Conservation (phyloP, 2,888 invertebrate genomes). For the Escarpia spicata region DNA sequence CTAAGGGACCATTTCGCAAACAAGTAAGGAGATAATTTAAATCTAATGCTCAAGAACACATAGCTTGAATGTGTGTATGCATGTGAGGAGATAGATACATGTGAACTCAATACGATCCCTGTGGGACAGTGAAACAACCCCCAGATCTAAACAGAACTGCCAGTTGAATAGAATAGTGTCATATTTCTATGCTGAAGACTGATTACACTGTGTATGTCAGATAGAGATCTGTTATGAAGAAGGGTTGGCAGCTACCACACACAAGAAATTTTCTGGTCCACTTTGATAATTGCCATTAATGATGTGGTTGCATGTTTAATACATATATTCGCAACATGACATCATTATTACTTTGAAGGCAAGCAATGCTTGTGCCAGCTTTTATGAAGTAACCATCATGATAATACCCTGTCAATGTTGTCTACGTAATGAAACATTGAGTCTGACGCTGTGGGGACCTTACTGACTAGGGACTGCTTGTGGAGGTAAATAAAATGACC, state of each 20-base stretch:
- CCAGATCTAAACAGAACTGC: not conserved
- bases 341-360: not conserved
- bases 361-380: not conserved
- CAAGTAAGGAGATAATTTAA: not conserved
- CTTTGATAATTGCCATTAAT: not conserved
- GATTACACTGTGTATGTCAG: not conserved
- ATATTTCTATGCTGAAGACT: not conserved
- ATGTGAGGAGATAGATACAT: too few relatives aligned
- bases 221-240: not conserved
- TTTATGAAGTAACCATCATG: slow-evolving; percentile 1
- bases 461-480: not conserved
- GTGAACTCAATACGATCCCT: not conserved
- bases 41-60: not conserved
- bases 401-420: not conserved
- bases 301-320: slow-evolving; percentile 14
- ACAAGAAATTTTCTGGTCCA: slow-evolving; percentile 1
- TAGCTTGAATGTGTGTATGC: too few relatives aligned
- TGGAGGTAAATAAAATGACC: not conserved
- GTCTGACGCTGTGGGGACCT: not conserved
- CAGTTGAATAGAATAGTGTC: not conserved
- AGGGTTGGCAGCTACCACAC: not conserved
- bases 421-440: not conserved
- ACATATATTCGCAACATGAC: not conserved
- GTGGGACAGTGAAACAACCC: not conserved
- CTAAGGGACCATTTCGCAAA: not conserved